phyloP scores from a whole-genome alignment of 1,140 invertebrate species.

The Dinoponera quadriceps region DNA sequence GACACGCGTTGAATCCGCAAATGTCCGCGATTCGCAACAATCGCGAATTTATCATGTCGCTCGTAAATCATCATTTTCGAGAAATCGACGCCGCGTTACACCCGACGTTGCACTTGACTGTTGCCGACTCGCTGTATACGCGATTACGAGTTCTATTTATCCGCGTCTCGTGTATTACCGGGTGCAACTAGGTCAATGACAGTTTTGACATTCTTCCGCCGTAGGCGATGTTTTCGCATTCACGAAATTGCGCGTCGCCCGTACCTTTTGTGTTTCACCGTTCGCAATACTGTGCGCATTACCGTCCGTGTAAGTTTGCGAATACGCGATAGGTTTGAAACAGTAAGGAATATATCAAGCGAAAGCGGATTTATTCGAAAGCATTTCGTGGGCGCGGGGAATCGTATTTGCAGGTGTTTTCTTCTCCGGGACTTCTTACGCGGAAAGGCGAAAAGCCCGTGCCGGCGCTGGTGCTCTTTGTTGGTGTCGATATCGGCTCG shows the following conservation, averaged over 20 bases:
- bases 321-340: background rate
- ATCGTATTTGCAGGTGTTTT: constrained; percentile 20
- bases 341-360: background rate
- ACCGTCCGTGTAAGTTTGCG: background rate
- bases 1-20: background rate
- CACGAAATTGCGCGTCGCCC: constrained; percentile 1
- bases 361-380: constrained; percentile 9
- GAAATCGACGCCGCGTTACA: background rate
- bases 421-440: background rate
- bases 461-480: background rate
- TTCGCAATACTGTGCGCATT: too few species aligned
- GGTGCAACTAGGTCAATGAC: constrained; percentile 16
- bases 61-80: background rate
- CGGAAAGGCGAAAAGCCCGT: background rate
- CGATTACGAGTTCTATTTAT: constrained; percentile 13
- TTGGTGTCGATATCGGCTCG: constrained; percentile 46
- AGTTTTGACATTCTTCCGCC: constrained; percentile 30
- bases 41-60: background rate
- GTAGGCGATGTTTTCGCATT: constrained; percentile 17
- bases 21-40: too few species aligned
- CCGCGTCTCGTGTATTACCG: constrained; percentile 8
- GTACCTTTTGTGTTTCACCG: background rate
- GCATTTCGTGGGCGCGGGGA: background rate
- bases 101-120: too few species aligned
- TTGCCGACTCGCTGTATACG: too few species aligned